Percentiles rank a stretch among this genome's conserved stretches.
phyloP scores from a whole-genome alignment of 2,113 vertebrate genomes.

The Fulmarus glacialis region DNA sequence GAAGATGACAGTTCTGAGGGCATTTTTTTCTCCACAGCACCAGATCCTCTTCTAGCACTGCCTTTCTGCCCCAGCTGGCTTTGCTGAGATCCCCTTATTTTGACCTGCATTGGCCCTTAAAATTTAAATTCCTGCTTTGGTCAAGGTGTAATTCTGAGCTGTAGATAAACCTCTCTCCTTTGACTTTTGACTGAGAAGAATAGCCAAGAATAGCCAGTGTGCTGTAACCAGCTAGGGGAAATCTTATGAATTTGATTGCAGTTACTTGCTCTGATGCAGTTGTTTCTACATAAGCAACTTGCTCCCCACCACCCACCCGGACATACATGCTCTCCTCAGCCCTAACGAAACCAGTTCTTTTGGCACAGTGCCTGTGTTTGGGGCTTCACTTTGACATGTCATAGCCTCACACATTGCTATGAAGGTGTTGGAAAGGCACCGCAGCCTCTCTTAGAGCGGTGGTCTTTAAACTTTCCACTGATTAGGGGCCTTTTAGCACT shows the following conservation, averaged over 20 bases:
- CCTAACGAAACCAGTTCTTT: background rate
- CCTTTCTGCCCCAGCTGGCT: background rate
- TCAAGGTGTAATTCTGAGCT: background rate
- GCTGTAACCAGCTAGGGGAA: background rate
- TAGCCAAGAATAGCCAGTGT: background rate
- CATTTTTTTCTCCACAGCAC: background rate
- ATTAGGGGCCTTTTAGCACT: conserved; percentile 73
- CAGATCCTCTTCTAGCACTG: background rate
- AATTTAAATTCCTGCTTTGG: background rate
- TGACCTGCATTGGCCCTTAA: background rate
- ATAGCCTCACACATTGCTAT: conserved; percentile 58
- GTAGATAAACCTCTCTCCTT: background rate
- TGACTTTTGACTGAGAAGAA: background rate
- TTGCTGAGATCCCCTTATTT: background rate
- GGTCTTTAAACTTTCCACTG: conserved; percentile 68
- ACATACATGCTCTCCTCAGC: background rate
- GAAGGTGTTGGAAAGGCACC: conserved; percentile 66
- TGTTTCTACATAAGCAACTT: background rate
- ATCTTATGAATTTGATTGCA: background rate
- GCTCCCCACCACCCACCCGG: background rate
- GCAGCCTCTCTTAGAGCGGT: conserved; percentile 14
- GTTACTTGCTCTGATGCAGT: background rate
- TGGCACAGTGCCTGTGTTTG: conserved; percentile 46
- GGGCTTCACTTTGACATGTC: conserved; percentile 64
- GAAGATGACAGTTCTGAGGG: background rate